These are phyloP conservation scores for Podilymbus podiceps DNA, from an alignment of 2,113 vertebrate genomes.

Conservation along the genomic window DNA sequence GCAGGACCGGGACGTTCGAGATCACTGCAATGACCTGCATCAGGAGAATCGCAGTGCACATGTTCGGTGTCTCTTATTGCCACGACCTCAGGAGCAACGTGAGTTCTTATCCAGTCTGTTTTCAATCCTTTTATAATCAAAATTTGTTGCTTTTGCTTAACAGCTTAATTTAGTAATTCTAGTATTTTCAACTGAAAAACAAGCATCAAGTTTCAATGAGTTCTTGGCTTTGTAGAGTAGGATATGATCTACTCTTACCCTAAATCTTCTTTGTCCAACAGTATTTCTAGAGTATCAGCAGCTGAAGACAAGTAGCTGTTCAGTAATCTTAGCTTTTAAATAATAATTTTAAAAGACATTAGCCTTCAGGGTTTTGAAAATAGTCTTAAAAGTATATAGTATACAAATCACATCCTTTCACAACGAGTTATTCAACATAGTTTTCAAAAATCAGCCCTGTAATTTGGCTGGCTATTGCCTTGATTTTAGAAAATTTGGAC, in stretches of 20 bases:
- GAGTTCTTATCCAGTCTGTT: not conserved
- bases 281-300: not conserved
- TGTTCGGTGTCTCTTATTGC: too few species aligned
- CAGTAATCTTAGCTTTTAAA: not conserved
- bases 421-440: not conserved
- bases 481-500: conserved; percentile 13
- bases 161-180: not conserved
- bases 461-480: not conserved
- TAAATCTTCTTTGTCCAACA: not conserved
- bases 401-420: not conserved
- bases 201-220: not conserved
- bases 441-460: not conserved
- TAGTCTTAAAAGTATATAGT: not conserved
- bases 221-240: not conserved
- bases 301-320: not conserved
- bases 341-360: not conserved
- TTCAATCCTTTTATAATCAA: not conserved
- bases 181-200: not conserved
- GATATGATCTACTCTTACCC: not conserved
- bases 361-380: not conserved
- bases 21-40: not conserved
- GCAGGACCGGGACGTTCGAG: not conserved
- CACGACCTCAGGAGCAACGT: not conserved
- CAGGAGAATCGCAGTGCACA: fast-evolving
- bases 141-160: not conserved